phyloP scores from a whole-genome alignment of 2,797 vertebrate species.

The Varecia variegata region DNA sequence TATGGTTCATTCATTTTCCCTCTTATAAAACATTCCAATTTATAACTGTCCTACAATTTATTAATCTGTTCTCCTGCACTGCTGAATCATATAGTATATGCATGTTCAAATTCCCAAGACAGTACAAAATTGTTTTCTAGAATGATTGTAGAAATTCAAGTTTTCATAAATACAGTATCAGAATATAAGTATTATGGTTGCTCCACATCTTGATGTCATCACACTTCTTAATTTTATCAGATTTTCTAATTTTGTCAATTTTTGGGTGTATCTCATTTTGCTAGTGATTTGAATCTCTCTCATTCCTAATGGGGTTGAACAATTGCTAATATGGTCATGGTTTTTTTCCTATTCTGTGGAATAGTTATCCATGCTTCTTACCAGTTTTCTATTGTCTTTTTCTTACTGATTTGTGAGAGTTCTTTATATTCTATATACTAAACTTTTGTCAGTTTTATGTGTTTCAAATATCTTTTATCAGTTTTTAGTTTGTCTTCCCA shows the following conservation, averaged over 20 bases:
- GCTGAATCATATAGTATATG: not conserved
- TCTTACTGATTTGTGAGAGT: slow-evolving; percentile 14
- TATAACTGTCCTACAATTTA: not conserved
- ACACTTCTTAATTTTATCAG: not conserved
- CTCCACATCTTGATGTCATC: not conserved
- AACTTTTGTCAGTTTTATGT: not conserved
- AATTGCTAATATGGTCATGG: not conserved
- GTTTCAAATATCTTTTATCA: not conserved
- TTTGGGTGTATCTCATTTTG: not conserved
- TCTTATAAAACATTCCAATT: not conserved
- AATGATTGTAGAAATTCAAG: not conserved
- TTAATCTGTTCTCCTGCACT: not conserved
- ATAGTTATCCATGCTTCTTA: not conserved
- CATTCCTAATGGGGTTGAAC: not conserved
- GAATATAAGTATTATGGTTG: not conserved
- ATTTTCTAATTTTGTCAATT: not conserved
- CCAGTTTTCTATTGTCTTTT: not conserved
- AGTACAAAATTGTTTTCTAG: not conserved
- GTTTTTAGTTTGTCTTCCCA: not conserved
- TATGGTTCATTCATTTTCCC: not conserved
- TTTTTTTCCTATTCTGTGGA: not conserved
- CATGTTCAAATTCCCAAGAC: not conserved
- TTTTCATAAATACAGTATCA: not conserved
- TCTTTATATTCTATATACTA: not conserved
- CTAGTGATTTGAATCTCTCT: not conserved